Percentiles rank a stretch among this genome's conserved stretches.
Conservation (phyloP, 1,140 invertebrate genomes). For the Copidosoma floridanum region DNA sequence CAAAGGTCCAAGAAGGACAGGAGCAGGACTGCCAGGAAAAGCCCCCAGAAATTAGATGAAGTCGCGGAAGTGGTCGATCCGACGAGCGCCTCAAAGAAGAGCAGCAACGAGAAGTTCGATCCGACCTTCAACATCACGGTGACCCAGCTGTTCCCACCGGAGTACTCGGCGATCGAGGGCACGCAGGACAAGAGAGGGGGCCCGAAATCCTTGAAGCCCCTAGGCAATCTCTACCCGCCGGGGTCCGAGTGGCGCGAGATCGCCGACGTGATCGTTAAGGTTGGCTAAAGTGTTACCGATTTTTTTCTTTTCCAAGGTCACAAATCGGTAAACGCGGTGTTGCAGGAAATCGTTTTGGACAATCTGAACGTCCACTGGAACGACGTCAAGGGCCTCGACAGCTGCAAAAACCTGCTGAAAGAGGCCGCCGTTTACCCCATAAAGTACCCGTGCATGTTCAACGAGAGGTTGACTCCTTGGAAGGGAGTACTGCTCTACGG, state of each 20-base stretch:
- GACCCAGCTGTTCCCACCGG: slow-evolving; percentile 30
- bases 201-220: slow-evolving; percentile 47
- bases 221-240: slow-evolving; percentile 49
- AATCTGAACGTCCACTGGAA: slow-evolving; percentile 67
- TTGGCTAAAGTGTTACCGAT: slow-evolving; percentile 24
- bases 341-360: slow-evolving; percentile 66
- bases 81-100: slow-evolving; percentile 23
- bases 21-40: slow-evolving; percentile 21
- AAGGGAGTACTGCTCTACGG: slow-evolving; percentile 79
- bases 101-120: slow-evolving; percentile 26
- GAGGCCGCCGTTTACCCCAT: slow-evolving; percentile 86
- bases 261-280: slow-evolving; percentile 58
- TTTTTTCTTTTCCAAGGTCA: no score
- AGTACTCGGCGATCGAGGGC: slow-evolving; percentile 10
- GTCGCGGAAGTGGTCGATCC: slow-evolving; percentile 28
- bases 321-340: slow-evolving; percentile 36
- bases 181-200: slow-evolving; percentile 21
- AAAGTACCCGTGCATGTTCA: slow-evolving; percentile 83
- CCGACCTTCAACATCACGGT: slow-evolving; percentile 35
- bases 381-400: slow-evolving; percentile 74
- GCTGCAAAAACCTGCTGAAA: slow-evolving; percentile 81
- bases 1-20: slow-evolving; percentile 20
- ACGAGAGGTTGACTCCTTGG: slow-evolving; percentile 78
- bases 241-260: slow-evolving; percentile 58
- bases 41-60: slow-evolving; percentile 22